Evolutionary conservation across 2,797 vertebrate genomes (phyloP).

Genomic region (Eospalax fontanierii): DNA sequence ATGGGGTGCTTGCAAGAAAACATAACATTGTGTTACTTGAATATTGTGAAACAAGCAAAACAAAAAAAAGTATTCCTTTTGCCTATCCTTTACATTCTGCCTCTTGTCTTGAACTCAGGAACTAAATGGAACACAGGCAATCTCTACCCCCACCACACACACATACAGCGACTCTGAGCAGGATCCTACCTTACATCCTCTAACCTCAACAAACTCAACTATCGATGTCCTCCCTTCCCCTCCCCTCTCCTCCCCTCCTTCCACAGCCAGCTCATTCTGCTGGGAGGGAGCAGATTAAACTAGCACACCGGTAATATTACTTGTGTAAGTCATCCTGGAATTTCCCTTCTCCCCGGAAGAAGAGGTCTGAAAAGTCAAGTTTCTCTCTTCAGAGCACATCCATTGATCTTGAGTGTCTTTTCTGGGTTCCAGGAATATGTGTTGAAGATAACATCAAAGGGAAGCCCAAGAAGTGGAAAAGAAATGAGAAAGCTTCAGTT

Average conservation of each 20-base stretch:
- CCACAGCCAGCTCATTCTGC: not conserved
- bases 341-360: not conserved
- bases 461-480: not conserved
- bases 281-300: not conserved
- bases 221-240: not conserved
- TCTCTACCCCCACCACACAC: too few relatives aligned
- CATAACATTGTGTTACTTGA: not conserved
- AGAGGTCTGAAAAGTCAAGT: not conserved
- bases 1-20: not conserved
- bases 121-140: not conserved
- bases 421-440: not conserved
- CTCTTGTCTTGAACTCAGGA: not conserved
- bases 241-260: not conserved
- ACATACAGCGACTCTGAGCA: not conserved
- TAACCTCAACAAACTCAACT: not conserved
- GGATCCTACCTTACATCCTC: not conserved
- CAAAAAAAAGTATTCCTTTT: not conserved
- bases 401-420: not conserved
- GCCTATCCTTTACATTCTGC: not conserved
- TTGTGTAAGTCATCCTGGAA: not conserved
- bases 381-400: not conserved
- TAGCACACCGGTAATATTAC: not conserved
- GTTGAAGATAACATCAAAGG: not conserved
- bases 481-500: not conserved
- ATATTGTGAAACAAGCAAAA: not conserved